Percentiles rank a stretch among this genome's conserved stretches.
These are phyloP conservation scores for Anas bernieri DNA, from an alignment of 2,797 vertebrate genomes.

Conservation along the genomic window DNA sequence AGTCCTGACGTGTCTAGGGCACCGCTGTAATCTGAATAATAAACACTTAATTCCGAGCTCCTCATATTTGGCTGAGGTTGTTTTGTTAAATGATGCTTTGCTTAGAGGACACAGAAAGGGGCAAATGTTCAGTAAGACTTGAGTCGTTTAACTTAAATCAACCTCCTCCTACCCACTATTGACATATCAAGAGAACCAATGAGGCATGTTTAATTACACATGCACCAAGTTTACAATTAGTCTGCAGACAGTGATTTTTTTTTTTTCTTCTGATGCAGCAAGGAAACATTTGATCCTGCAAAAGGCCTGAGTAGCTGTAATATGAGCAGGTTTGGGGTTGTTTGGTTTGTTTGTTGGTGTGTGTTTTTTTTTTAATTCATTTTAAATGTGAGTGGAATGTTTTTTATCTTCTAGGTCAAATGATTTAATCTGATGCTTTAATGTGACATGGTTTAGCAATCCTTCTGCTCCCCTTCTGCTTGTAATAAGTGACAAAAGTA, in stretches of 20 bases:
- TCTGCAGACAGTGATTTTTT: constrained; percentile 6
- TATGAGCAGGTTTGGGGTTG: not conserved
- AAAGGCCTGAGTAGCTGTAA: constrained; percentile 42
- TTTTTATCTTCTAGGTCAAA: constrained; percentile 72
- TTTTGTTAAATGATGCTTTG: constrained; percentile 36
- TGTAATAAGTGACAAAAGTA: constrained; percentile 53
- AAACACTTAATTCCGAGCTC: not conserved
- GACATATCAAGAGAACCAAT: constrained; percentile 66
- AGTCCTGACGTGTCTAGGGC: not conserved
- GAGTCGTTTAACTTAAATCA: constrained; percentile 69
- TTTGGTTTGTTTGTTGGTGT: too few species aligned
- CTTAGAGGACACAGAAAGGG: constrained; percentile 50
- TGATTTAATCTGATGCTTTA: constrained; percentile 70
- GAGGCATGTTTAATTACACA: constrained; percentile 71
- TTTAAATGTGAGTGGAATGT: constrained; percentile 51
- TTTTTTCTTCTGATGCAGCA: not conserved
- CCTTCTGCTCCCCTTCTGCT: constrained; percentile 48
- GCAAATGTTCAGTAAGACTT: constrained; percentile 29
- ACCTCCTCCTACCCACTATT: constrained; percentile 69
- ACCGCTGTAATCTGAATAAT: not conserved
- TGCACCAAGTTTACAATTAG: constrained; percentile 58
- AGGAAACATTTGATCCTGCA: constrained; percentile 43
- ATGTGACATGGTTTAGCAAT: constrained; percentile 48
- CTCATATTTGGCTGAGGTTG: not conserved
- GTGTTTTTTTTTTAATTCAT: not conserved